Base-by-base conservation (phyloP, 1,140 invertebrate genomes). In the Phymastichus coffea region DNA sequence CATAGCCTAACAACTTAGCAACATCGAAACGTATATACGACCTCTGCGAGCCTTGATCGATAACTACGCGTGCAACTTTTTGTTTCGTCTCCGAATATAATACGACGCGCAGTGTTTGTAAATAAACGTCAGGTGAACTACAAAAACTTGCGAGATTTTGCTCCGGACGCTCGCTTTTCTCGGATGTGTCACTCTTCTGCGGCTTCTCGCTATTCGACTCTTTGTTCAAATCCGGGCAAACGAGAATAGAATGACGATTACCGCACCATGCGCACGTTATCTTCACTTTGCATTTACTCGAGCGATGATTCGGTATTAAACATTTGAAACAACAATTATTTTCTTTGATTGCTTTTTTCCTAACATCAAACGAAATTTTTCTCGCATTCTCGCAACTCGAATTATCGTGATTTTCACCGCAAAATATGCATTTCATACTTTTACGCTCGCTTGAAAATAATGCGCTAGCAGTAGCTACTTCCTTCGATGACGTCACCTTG, bases 21-120 rank as follows among this genome's bases (percentile, higher is more conserved):
- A 63, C 15, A 14, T 69, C 61, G 0, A 56, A 49, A 9, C 67
- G 63, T 37, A 69, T 65, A 35, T 67, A 66, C 9, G 62, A 67
- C 23, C 57, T 25, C 10, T 63, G 63, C 1, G 61, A 64, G 8
- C 59, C 63, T 10, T 33, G 15, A 22, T 69, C 65, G 7, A 69
- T 62, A 22, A 67, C 26, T 10, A 52, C 57, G 10, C 63, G 53
- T 25, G 61, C 62, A 43, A 41, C 37, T 37, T 38, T 63, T 47
- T 66, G 58, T 17, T 38, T 33, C 9, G 33, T 20, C 17, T 62
- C 26, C 1, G 66, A 65, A 37, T 64, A 70, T 20, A 61, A 17
- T 23, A 47, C 46, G 10, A 67, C 57, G 6, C 57, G 41, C 25
- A 67, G 35, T 0, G 61, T 67, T 56, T 62, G 57, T 26, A 69